A percentile compares a stretch with the other conserved stretches of the same genome.
These are phyloP conservation scores for Drosophila cardini DNA, from an alignment of 1,140 invertebrate genomes.

Conservation along the genomic window DNA sequence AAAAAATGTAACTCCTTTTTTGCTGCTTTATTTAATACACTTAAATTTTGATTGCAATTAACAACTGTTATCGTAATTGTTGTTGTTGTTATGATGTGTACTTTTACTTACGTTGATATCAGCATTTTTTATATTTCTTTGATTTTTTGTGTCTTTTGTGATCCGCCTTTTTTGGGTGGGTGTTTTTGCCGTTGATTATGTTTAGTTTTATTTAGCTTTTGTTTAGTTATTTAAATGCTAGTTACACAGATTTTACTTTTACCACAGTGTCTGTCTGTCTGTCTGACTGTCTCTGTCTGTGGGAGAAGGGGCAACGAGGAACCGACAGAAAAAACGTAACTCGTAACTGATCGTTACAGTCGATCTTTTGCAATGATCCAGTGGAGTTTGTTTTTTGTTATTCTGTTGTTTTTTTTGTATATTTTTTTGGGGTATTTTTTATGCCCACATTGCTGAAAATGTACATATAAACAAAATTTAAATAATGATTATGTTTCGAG, in stretches of 20 bases:
- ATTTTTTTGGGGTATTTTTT: slow-evolving; percentile 46
- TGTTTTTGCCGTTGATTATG: slow-evolving; percentile 53
- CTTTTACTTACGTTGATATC: slow-evolving; percentile 81
- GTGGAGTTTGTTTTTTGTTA: slow-evolving; percentile 44
- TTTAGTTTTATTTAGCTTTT: slow-evolving; percentile 42
- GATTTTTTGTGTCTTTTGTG: slow-evolving; percentile 35
- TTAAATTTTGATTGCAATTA: slow-evolving; percentile 64
- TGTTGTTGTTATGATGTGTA: slow-evolving; percentile 21
- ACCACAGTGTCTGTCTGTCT: slow-evolving; percentile 36
- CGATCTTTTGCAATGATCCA: slow-evolving; percentile 73
- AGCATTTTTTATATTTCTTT: slow-evolving; percentile 56
- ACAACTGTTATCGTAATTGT: slow-evolving; percentile 22
- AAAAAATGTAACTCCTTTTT: too few species aligned
- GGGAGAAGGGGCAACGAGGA: background rate
- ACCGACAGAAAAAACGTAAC: slow-evolving; percentile 31
- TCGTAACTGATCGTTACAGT: slow-evolving; percentile 41
- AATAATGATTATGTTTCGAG: slow-evolving; percentile 66
- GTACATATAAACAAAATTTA: slow-evolving; percentile 42
- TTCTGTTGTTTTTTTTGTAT: slow-evolving; percentile 9
- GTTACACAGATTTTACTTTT: slow-evolving; percentile 59
- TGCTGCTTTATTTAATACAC: slow-evolving; percentile 25
- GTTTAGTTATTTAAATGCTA: slow-evolving; percentile 49
- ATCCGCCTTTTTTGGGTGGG: slow-evolving; percentile 42
- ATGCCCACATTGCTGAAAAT: slow-evolving; percentile 78
- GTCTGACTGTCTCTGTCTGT: slow-evolving; percentile 2